These are phyloP conservation scores for Smithornis capensis DNA, from an alignment of 2,113 vertebrate genomes.

Conservation along the genomic window DNA sequence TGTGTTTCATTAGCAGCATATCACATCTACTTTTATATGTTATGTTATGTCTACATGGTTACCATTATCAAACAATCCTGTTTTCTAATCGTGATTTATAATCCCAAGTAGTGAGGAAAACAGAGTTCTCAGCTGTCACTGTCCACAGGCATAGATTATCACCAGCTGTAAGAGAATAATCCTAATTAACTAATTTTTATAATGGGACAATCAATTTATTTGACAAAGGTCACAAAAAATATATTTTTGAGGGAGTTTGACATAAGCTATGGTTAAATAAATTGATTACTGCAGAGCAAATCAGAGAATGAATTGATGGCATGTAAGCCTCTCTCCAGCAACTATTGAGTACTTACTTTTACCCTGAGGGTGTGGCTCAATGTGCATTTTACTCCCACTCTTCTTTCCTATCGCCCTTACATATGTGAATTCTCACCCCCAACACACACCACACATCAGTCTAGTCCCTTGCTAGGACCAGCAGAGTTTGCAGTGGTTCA, in stretches of 20 bases:
- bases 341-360: background rate
- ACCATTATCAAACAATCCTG: background rate
- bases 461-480: background rate
- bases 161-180: background rate
- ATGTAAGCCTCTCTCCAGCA: background rate
- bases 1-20: background rate
- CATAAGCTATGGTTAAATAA: background rate
- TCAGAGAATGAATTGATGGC: background rate
- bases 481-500: background rate
- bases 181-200: background rate
- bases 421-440: background rate
- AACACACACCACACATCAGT: background rate
- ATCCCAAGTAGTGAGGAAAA: background rate
- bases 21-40: background rate
- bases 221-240: background rate
- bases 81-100: background rate
- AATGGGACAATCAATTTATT: background rate
- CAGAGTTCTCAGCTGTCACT: background rate
- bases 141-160: background rate
- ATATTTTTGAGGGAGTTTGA: background rate
- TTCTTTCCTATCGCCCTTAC: background rate
- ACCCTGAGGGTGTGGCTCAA: background rate
- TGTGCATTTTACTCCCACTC: background rate
- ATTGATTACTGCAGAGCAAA: background rate
- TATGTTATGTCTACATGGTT: background rate